Base-by-base conservation (phyloP, 2,113 vertebrate species). In the Columba janthina region DNA sequence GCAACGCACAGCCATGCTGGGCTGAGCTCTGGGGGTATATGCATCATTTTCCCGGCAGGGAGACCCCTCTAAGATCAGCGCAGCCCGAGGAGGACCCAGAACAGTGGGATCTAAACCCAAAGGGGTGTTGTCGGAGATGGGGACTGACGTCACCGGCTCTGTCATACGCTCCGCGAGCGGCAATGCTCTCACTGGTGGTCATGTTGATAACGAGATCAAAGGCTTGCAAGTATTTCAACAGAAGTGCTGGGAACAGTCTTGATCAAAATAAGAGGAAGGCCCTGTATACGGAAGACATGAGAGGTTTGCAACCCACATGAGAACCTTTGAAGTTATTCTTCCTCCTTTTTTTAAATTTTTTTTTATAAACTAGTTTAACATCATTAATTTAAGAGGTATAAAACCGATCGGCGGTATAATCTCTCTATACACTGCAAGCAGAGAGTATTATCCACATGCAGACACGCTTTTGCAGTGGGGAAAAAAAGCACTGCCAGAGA, bases 191-290 rank as follows among this genome's bases (percentile, higher is more conserved):
- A 4, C 97, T 88, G 96, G 92, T 96, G 97, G 89, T 56, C 97
- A 96, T 3, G 85, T 78, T 96, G 97, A 97, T 96, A 97, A 96
- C n/a, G 2, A 97, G 93, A 97, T 97, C 97, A 97, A 97, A 97
- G 96, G 79, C 96, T 95, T 11, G 56, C 54, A 29, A 80, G 84
- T 56, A 61, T 94, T 97, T 91, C 94, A 69, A 78, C 93, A 95
- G 64, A 93, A 96, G 93, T 89, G 96, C 96, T 94, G 94, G 92
- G 93, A 97, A 97, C 89, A 88, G 97, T 75, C 95, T 89, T 96
- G 96, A 97, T 96, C 97, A 97, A 96, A 97, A 97, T 93, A 93
- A 94, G 97, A 96, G 94, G 95, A 97, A 97, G 89, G 93, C 85
- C 94, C 93, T 96, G 96, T 96, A 87, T 96, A 94, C 90, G 96